Percentiles rank a stretch among this genome's conserved stretches.
phyloP scores from a whole-genome alignment of 2,888 invertebrate genomes.

The Meiosimyza decipiens region DNA sequence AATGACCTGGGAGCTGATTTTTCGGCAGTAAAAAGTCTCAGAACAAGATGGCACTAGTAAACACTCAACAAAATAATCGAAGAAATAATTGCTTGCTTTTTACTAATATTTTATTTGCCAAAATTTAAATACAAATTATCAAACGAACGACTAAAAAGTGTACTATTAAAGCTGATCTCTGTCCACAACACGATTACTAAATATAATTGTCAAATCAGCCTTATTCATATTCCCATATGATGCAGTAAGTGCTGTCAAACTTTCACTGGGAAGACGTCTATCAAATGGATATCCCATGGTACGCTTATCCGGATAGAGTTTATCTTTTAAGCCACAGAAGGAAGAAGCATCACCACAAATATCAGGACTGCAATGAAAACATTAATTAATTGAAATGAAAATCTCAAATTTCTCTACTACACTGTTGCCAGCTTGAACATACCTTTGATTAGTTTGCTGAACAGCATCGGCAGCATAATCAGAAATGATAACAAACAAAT shows the following conservation, averaged over 20 bases:
- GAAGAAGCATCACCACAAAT: constrained; percentile 74
- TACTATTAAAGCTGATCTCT: constrained; percentile 20
- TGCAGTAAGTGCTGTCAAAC: constrained; percentile 75
- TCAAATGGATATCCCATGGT: constrained; percentile 76
- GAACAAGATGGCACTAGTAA: too few relatives aligned
- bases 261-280: constrained; percentile 55
- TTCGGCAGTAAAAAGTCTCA: too few relatives aligned
- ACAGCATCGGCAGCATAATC: constrained; percentile 74
- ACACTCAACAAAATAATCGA: too few relatives aligned
- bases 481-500: constrained; percentile 82
- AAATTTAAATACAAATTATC: not conserved
- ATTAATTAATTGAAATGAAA: not conserved
- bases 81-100: too few relatives aligned
- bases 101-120: too few relatives aligned
- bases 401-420: not conserved
- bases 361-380: constrained; percentile 47
- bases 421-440: not conserved
- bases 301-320: constrained; percentile 75
- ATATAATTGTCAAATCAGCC: constrained; percentile 73
- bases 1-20: too few relatives aligned
- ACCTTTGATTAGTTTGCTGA: constrained; percentile 51
- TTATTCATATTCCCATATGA: constrained; percentile 77
- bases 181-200: constrained; percentile 58
- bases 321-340: constrained; percentile 77
- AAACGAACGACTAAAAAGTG: not conserved